A percentile compares a stretch with the other conserved stretches of the same genome.
phyloP scores from a whole-genome alignment of 2,113 vertebrate species.

The Ailurus styani region DNA sequence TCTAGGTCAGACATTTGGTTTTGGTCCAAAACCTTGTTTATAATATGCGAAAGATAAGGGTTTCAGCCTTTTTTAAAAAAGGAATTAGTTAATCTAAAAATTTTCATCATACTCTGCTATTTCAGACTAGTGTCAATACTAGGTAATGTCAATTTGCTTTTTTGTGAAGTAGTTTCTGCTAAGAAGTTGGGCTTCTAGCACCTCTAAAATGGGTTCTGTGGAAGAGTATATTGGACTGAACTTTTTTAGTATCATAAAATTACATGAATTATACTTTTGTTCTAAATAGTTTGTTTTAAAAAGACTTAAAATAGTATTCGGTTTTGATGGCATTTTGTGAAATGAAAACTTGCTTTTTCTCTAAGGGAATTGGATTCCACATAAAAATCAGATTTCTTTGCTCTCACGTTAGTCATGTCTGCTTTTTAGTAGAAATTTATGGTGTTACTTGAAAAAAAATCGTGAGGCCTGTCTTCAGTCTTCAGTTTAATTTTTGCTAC shows the following conservation, averaged over 20 bases:
- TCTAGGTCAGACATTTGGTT: not conserved
- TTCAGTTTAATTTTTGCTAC: conserved; percentile 1
- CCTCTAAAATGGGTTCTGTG: not conserved
- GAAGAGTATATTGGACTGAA: not conserved
- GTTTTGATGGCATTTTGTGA: not conserved
- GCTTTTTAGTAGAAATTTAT: not conserved
- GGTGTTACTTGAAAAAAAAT: not conserved
- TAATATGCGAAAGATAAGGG: not conserved
- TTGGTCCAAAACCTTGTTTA: not conserved
- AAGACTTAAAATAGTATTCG: not conserved
- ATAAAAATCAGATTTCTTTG: not conserved
- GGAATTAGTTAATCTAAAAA: not conserved
- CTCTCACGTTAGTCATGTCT: not conserved
- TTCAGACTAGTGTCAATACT: not conserved
- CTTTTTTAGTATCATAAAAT: not conserved
- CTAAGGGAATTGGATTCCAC: not conserved
- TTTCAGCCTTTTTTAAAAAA: not conserved
- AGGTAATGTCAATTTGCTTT: not conserved
- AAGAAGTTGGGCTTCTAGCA: not conserved
- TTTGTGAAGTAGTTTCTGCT: not conserved
- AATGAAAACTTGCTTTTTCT: not conserved
- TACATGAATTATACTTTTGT: not conserved
- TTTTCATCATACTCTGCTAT: not conserved
- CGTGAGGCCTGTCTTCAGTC: not conserved
- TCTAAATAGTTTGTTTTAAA: not conserved